Evolutionary conservation across 2,888 invertebrate genomes (phyloP).

Genomic region (Cenopis cana): DNA sequence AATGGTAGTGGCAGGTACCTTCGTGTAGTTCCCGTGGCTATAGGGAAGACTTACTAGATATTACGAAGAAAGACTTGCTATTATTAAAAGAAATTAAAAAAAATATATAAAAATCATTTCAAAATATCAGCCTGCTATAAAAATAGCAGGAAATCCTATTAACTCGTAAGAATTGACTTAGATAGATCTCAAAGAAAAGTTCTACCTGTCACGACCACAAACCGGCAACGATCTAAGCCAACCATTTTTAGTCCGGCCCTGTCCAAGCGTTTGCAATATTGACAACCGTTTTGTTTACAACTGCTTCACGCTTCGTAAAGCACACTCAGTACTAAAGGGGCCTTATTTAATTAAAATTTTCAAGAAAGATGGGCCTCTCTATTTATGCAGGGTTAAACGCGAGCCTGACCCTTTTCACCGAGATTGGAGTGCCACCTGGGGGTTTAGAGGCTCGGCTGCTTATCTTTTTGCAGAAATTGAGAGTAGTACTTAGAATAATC

Average conservation of each 20-base stretch:
- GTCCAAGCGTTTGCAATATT: slow-evolving; percentile 19
- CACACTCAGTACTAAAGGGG: background rate
- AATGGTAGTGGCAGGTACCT: too few relatives aligned
- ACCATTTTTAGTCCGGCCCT: background rate
- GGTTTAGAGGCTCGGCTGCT: slow-evolving; percentile 10
- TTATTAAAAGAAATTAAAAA: too few relatives aligned
- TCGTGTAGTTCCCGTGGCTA: too few relatives aligned
- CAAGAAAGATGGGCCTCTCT: background rate
- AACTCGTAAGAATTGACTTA: too few relatives aligned
- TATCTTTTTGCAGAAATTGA: slow-evolving; percentile 22
- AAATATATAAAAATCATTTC: too few relatives aligned
- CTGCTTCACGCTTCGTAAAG: slow-evolving; percentile 10
- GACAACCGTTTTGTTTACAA: slow-evolving; percentile 25
- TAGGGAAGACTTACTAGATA: too few relatives aligned
- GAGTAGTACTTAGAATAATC: slow-evolving; percentile 13
- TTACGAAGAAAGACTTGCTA: too few relatives aligned
- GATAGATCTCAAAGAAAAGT: too few relatives aligned
- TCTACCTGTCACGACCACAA: background rate
- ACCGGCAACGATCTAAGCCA: background rate
- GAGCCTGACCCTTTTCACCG: slow-evolving; percentile 31
- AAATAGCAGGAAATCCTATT: too few relatives aligned
- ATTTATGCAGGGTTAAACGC: slow-evolving; percentile 11
- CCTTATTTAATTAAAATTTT: slow-evolving; percentile 11
- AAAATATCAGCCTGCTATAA: too few relatives aligned
- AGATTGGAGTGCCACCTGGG: slow-evolving; percentile 39